Evolutionary conservation across 2,888 invertebrate species (phyloP).

Genomic region (Meteorus cinctellus): DNA sequence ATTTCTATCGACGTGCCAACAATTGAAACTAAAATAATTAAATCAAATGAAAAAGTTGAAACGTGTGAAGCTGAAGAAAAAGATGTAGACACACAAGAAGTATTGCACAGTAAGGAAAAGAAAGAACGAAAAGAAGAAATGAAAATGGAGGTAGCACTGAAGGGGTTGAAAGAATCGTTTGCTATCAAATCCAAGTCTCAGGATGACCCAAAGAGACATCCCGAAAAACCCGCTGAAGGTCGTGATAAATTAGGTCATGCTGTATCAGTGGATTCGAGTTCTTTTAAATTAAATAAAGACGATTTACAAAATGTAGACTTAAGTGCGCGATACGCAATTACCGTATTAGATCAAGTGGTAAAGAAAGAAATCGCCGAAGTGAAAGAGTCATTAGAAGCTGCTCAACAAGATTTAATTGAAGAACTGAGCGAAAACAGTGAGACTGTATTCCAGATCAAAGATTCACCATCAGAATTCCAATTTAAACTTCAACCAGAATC

Average conservation of each 20-base stretch:
- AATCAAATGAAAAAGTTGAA: slow-evolving; percentile 46
- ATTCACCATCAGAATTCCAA: slow-evolving; percentile 84
- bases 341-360: slow-evolving; percentile 74
- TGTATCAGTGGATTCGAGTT: slow-evolving; percentile 65
- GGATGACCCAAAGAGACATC: slow-evolving; percentile 62
- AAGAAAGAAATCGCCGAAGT: slow-evolving; percentile 84
- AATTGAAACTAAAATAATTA: slow-evolving; percentile 50
- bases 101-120: slow-evolving; percentile 50
- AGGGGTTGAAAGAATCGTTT: slow-evolving; percentile 56
- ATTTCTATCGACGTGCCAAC: slow-evolving; percentile 70
- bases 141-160: slow-evolving; percentile 50
- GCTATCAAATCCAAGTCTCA: slow-evolving; percentile 51
- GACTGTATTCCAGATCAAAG: slow-evolving; percentile 75
- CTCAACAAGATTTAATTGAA: slow-evolving; percentile 81
- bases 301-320: slow-evolving; percentile 66
- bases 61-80: slow-evolving; percentile 36
- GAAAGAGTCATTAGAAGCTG: slow-evolving; percentile 82
- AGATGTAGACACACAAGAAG: slow-evolving; percentile 45
- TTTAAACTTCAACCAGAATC: slow-evolving; percentile 79
- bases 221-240: slow-evolving; percentile 59
- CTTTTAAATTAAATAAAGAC: slow-evolving; percentile 73
- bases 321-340: slow-evolving; percentile 68
- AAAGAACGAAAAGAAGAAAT: slow-evolving; percentile 42
- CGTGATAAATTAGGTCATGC: slow-evolving; percentile 61
- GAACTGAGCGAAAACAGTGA: slow-evolving; percentile 80